Percentiles rank a stretch among this genome's conserved stretches.
Evolutionary conservation across 2,888 invertebrate genomes (phyloP).

Genomic region (Dryomyza anilis): DNA sequence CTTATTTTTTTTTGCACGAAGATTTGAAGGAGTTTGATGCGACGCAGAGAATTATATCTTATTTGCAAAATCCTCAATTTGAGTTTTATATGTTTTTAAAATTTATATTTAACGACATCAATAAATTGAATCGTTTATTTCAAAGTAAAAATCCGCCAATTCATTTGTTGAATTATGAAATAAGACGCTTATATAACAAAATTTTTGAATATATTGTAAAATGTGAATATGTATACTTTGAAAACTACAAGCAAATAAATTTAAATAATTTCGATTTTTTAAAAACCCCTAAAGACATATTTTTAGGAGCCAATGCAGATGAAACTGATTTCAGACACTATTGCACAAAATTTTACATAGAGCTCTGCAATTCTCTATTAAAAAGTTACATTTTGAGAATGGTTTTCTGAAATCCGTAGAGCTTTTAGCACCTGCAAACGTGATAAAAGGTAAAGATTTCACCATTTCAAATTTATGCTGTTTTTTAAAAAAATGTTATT

Average conservation of each 20-base stretch:
- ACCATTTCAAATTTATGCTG: constrained; percentile 16
- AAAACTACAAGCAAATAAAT: constrained; percentile 11
- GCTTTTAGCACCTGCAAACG: constrained; percentile 2
- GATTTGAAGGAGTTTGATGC: constrained; percentile 1
- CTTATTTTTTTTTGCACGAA: constrained; percentile 9
- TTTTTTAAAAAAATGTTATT: constrained; percentile 15
- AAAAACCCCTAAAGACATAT: constrained; percentile 8
- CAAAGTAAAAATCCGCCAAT: constrained; percentile 9
- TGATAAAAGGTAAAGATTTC: constrained; percentile 19
- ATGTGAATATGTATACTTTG: constrained; percentile 8
- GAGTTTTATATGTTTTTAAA: constrained; percentile 25
- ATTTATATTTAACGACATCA: constrained; percentile 21
- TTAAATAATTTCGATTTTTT: not conserved
- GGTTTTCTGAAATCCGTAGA: constrained; percentile 10
- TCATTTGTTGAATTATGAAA: constrained; percentile 9
- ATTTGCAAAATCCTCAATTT: constrained; percentile 19
- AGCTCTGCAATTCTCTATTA: constrained; percentile 11
- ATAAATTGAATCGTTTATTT: constrained; percentile 20
- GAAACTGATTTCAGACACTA: constrained; percentile 1
- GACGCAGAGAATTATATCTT: not conserved
- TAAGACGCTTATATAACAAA: constrained; percentile 1
- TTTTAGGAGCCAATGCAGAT: constrained; percentile 5
- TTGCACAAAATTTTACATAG: constrained; percentile 8
- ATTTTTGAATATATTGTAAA: constrained; percentile 19
- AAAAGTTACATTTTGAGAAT: constrained; percentile 8